Base-by-base conservation (phyloP, 2,113 vertebrate species). In the Physeter macrocephalus region DNA sequence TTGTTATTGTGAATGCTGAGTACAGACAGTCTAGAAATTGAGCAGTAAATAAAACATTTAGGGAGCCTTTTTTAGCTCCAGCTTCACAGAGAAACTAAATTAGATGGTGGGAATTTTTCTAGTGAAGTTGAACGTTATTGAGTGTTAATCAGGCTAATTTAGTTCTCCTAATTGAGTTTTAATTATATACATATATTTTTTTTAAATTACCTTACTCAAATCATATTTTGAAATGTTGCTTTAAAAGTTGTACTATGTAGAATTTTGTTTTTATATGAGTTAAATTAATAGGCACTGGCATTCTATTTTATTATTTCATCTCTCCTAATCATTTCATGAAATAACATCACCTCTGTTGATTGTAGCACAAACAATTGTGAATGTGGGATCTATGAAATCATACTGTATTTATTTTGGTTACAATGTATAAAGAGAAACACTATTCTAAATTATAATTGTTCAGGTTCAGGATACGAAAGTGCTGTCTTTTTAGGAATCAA, bases 1-100 rank as follows among this genome's bases (percentile, higher is more conserved):
- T 98, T 97, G 94, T 84, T 96, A 97, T 87, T 93, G 74, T 6
- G 20, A 90, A 98, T 59, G 92, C 52, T 94, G 64, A 96, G 85
- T 74, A 83, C 29, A 97, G 88, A 64, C 14, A 34, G 29, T 96
- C 67, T 94, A 97, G 75, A 94, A 97, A 98, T 94, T 98, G 95
- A 83, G 95, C 97, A 90, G 95, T 94, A 87, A 88, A 90, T 96
- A 92, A 97, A 98, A 95, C 59, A 67, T 93, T 96, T 90, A 29
- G 90, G 39, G 29, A 96, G 61, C 27, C 18, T 23, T 29, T 46
- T 96, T 92, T 80, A 89, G 67, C 82, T 90, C 64, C 25, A 92
- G 54, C 67, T 89, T 88, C 36, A 92, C 11, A 83, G 88, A 80
- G 62, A 94, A 95, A 81, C 17, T 93, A 96, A 95, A 97, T 97